Evolutionary conservation across 1,140 invertebrate species (phyloP), one percentile per base, ranked within the genome.

Genomic region (Formica exsecta): DNA sequence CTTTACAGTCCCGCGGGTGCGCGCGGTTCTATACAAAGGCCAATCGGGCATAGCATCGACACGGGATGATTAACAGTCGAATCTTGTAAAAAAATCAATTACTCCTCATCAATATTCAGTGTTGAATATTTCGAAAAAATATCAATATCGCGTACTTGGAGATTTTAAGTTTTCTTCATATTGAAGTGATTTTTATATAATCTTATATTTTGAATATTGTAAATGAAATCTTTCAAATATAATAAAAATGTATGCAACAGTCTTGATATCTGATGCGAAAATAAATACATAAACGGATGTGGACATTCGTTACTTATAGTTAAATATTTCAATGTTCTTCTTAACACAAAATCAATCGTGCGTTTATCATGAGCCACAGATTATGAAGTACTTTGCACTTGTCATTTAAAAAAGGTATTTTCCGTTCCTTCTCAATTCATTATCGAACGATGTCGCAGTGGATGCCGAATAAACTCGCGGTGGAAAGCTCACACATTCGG

Each of bases 1-100:
- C 85, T 91, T 93, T 91, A 91, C 91, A 89, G 89, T 74, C 32
- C 32, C 75, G 76, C 86, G 84, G 86, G 81, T 86, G 74, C 85
- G 51, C 77, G 62, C 57, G 77, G 44, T 13, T 25, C 16, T 32
- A 25, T 41, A 80, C 48, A 41, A 71, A 71, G 65, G 11, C 48
- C 16, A 16, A 51, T 36, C 62, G 44, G 32, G 54, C 62, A 19
- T 48, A 51, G 61, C 75, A 44, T 70, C 51, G 25, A 61, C 41
- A 61, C 51, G 3, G 36, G 25, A 59, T 75, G 88, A 89, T 90
- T 74, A 80, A 74, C 74, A 73, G 22, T 9, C 70, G 59, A 61
- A 36, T 38, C 64, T 41, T 71, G 61, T 29, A 44, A 57, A 87
- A 29, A 48, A 87, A 87, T 89, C 68, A 84, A 90, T 90, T 84